Evolutionary conservation across 2,113 vertebrate species (phyloP).

Genomic region (Lepisosteus oculatus): DNA sequence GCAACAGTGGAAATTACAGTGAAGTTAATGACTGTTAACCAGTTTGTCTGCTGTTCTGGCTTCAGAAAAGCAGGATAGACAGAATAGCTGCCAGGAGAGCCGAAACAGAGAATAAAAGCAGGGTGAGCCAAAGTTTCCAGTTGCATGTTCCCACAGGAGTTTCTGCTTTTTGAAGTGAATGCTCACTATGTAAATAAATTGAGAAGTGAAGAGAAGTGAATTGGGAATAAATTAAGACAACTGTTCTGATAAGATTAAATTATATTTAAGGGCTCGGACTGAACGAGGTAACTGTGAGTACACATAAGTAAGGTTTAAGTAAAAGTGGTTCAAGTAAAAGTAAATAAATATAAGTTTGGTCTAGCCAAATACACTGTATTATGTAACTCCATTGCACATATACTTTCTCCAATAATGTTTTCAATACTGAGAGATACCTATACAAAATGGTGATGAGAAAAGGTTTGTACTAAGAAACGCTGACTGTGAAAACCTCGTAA

Average conservation of each 20-base stretch:
- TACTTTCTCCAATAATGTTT: no score
- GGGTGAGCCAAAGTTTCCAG: constrained; percentile 21
- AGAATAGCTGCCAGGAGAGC: constrained; percentile 36
- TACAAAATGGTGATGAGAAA: no score
- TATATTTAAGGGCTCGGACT: no score
- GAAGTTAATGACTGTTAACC: constrained; percentile 52
- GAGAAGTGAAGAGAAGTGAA: not conserved
- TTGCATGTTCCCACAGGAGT: constrained; percentile 13
- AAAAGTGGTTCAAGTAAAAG: no score
- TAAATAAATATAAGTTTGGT: no score
- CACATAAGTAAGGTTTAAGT: no score
- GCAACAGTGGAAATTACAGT: constrained; percentile 37
- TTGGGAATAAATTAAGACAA: not conserved
- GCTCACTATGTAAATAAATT: constrained; percentile 9
- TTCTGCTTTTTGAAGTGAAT: not conserved
- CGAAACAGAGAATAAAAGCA: constrained; percentile 18
- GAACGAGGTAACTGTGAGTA: no score
- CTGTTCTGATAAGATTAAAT: not conserved
- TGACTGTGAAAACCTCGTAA: no score
- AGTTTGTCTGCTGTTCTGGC: constrained; percentile 29
- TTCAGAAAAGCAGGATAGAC: constrained; percentile 39
- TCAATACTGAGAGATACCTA: no score
- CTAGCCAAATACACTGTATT: no score
- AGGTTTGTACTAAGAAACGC: no score
- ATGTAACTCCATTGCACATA: no score